These are phyloP conservation scores for Phyllotis vaccarum DNA, from an alignment of 2,797 vertebrate species.

Conservation along the genomic window DNA sequence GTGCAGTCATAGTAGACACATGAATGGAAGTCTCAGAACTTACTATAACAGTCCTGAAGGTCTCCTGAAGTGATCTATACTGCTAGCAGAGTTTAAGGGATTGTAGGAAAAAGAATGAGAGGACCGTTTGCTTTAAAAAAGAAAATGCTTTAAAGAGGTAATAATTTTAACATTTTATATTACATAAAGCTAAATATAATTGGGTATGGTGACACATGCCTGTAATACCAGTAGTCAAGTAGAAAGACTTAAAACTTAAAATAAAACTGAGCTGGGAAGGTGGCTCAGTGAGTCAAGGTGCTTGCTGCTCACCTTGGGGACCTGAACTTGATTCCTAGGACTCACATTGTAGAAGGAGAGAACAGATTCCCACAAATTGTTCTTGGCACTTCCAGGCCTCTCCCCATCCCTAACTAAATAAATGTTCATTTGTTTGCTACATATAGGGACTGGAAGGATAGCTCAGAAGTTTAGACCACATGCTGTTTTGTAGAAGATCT, in stretches of 20 bases:
- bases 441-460: neutral
- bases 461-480: neutral
- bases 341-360: neutral
- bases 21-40: conserved; percentile 14
- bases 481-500: neutral
- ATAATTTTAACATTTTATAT: conserved; percentile 47
- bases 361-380: too few species aligned
- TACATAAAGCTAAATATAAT: conserved; percentile 14
- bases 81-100: conserved; percentile 38
- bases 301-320: neutral
- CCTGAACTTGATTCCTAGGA: neutral
- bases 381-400: neutral
- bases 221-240: neutral
- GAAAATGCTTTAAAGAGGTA: conserved; percentile 16
- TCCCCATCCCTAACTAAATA: neutral
- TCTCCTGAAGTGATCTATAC: conserved; percentile 2
- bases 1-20: neutral
- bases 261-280: neutral
- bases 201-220: neutral
- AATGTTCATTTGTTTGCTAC: neutral
- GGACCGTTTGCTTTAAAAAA: conserved; percentile 4
- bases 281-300: neutral
- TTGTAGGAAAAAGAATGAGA: conserved; percentile 45
- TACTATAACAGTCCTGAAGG: conserved; percentile 33
- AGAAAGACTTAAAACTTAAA: neutral